Evolutionary conservation across 2,888 invertebrate species (phyloP), one percentile per base, ranked within the genome.

Genomic region (Pasiphila rectangulata): DNA sequence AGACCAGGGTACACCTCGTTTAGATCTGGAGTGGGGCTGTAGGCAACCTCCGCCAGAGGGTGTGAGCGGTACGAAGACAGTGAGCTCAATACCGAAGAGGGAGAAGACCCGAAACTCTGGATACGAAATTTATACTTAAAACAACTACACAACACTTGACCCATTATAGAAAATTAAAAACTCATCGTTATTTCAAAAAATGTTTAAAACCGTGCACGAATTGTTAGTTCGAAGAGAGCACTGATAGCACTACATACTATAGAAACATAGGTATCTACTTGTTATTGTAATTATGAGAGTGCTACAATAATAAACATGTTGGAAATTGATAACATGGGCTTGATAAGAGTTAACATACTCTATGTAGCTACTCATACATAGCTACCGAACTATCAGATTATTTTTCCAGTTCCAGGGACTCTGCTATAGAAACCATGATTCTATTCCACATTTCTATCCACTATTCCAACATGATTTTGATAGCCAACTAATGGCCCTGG

Each of bases 1-100:
- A 94, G 88, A 61, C 92, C 91, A 45, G 94, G 93, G 75, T 93
- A 94, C 36, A 94, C 94, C 80, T 94, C 94, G 76, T 94, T 93
- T 63, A 94, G 90, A 75, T 94, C 93, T 29, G 93, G 90, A 43
- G 90, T 89, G 35, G 90, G 79, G 56, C 79, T 82, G 68, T 90
- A 89, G 4, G 76, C 54, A 46, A 79, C 64, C 52, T 82, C 79
- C 25, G 75, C 67, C 55, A 78, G 76, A 2, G 80, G 76, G 45
- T 82, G 66, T 37, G 81, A 63, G 27, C 86, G 77, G 48, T 74
- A 71, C 23, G 85, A 70, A n/a, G 82, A 75, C 59, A 86, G 60
- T 34, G 85, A 77, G 50, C 78, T 79, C 67, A 85, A 63, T 60
- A 86, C 69, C 17, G 86, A 80, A 4, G 87, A 81, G 15, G 79